Percentiles rank a stretch among this genome's conserved stretches.
Evolutionary conservation across 2,888 invertebrate species (phyloP).

Genomic region (Calameuta filiformis): DNA sequence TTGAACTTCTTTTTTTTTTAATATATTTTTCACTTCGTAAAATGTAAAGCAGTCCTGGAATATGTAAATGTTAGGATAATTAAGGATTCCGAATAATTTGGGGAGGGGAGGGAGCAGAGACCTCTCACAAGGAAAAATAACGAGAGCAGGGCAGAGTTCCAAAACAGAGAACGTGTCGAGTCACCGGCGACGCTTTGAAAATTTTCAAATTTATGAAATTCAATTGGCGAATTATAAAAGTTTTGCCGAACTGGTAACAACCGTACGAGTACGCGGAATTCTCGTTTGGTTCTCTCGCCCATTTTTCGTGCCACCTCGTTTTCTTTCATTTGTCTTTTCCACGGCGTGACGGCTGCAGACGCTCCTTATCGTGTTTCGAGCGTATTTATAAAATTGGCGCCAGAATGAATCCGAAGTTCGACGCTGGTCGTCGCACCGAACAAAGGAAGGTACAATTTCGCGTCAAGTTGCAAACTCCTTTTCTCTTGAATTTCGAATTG

Average conservation of each 20-base stretch:
- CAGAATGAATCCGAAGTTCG: background rate
- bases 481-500: background rate
- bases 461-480: background rate
- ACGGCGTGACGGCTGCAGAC: background rate
- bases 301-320: background rate
- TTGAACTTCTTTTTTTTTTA: background rate
- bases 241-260: background rate
- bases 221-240: slow-evolving; percentile 36
- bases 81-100: background rate
- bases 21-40: background rate
- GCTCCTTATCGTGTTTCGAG: background rate
- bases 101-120: background rate
- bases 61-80: background rate
- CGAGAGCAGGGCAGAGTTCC: background rate
- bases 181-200: background rate
- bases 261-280: background rate
- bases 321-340: background rate
- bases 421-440: background rate
- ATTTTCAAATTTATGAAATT: slow-evolving; percentile 33
- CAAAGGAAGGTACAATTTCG: background rate
- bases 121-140: background rate
- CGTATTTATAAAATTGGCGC: background rate
- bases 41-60: background rate
- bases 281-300: background rate
- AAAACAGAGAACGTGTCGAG: background rate